phyloP scores from a whole-genome alignment of 2,888 invertebrate genomes.

The Lordiphosa fenestrarum region DNA sequence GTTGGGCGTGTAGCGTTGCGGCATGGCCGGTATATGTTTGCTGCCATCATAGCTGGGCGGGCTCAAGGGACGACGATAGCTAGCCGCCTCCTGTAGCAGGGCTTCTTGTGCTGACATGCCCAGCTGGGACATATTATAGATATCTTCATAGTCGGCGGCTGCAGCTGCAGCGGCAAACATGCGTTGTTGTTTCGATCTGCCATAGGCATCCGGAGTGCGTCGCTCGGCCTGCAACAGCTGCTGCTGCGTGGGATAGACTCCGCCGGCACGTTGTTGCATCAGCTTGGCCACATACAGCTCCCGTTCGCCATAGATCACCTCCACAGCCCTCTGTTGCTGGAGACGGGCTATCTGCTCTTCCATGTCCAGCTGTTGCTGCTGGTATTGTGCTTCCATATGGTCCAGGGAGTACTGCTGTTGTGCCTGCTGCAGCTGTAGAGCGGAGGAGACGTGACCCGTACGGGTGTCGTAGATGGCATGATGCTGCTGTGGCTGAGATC shows the following conservation, averaged over 20 bases:
- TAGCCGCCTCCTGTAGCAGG: conserved; percentile 79
- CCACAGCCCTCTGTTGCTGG: conserved; percentile 71
- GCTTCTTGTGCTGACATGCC: conserved; percentile 75
- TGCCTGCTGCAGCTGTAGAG: conserved; percentile 75
- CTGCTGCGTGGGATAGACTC: conserved; percentile 54
- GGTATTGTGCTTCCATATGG: conserved; percentile 72
- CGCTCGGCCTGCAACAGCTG: conserved; percentile 82
- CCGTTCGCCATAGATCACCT: conserved; percentile 78
- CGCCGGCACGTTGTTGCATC: conserved; percentile 70
- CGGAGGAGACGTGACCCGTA: conserved; percentile 79
- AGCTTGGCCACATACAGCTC: conserved; percentile 80
- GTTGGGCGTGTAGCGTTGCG: conserved; percentile 78
- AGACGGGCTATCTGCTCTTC: conserved; percentile 71
- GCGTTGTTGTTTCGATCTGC: conserved; percentile 83
- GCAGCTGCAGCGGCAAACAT: conserved; percentile 78
- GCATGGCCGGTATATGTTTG: conserved; percentile 78
- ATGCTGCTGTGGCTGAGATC: conserved; percentile 79
- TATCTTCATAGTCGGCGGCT: conserved; percentile 88
- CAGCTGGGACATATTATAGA: conserved; percentile 82
- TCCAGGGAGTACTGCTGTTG: conserved; percentile 74
- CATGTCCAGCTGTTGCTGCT: conserved; percentile 77
- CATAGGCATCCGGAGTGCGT: conserved; percentile 91
- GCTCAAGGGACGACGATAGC: conserved; percentile 84
- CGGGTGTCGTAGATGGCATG: conserved; percentile 82
- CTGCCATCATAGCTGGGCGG: conserved; percentile 81